A percentile compares a stretch with the other conserved stretches of the same genome.
Conservation (phyloP, 1,140 invertebrate species). For the Ceratina japonica region DNA sequence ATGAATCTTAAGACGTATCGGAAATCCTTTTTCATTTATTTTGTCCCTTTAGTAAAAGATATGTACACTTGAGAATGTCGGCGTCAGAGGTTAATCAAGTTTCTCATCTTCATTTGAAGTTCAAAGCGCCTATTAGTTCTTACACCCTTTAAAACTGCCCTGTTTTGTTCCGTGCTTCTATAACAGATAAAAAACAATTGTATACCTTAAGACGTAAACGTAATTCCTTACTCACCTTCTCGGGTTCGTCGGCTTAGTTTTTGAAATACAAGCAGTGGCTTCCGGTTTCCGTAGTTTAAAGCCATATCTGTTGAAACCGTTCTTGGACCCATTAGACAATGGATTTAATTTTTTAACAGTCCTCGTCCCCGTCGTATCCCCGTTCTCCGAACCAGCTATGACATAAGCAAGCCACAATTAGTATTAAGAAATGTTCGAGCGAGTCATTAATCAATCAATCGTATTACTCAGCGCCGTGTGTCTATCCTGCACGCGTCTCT, state of each 20-base stretch:
- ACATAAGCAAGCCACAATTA: background rate
- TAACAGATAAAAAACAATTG: slow-evolving; percentile 11
- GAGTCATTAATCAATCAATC: background rate
- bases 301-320: slow-evolving; percentile 76
- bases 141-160: slow-evolving; percentile 81
- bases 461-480: slow-evolving; percentile 65
- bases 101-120: slow-evolving; percentile 81
- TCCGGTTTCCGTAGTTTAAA: slow-evolving; percentile 72
- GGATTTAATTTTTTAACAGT: slow-evolving; percentile 2
- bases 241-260: background rate
- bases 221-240: slow-evolving; percentile 2
- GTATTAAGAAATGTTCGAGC: slow-evolving; percentile 2
- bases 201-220: background rate
- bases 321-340: slow-evolving; percentile 32
- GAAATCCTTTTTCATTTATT: too few species aligned
- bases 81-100: slow-evolving; percentile 42
- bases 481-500: slow-evolving; percentile 78
- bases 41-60: too few species aligned
- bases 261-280: slow-evolving; percentile 61
- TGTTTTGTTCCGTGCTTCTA: slow-evolving; percentile 73
- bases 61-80: too few species aligned
- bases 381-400: background rate
- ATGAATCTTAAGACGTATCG: too few species aligned
- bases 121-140: slow-evolving; percentile 85
- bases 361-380: slow-evolving; percentile 1